Base-by-base conservation (phyloP, 2,888 invertebrate genomes). In the Chloroclystis v-ata region DNA sequence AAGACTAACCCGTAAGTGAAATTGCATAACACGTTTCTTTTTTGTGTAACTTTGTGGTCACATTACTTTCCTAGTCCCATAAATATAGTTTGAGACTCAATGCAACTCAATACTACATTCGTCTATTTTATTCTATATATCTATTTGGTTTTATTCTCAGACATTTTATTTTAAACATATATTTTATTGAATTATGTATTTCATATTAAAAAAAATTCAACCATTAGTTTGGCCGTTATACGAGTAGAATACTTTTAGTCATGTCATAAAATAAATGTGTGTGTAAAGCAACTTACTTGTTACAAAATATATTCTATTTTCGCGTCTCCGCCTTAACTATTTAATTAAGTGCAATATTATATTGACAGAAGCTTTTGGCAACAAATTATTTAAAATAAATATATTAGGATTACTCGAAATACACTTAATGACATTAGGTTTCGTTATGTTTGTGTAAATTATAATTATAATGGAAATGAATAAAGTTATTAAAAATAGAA, bases 381-480 rank as follows among this genome's bases (percentile, higher is more conserved):
- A 54, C 44, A 42, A 45, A 43, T 47, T 46, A 50, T 54, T 47
- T 42, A 38, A 35, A 41, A 41, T 42, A 35, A 20, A 16, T 35
- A 35, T 16, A 47, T 43, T 55, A 53, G 49, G 24, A 14, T 49
- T 43, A 52, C 30, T 46, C 42, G 46, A 47, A 47, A 45, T 55
- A 37, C 62, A 60, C 60, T 63, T 66, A 68, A 63, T 67, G 73
- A 75, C 71, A 67, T 63, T 78, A 80, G 75, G 64, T 78, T 78
- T 77, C 82, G 85, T 86, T 85, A 83, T 81, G 84, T 85, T 86
- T 85, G 83, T 85, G 76, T 83, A 85, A 81, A 83, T 83, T 85
- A 81, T 79, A 68, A 78, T 73, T 75, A 78, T 75, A 67, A 78
- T 70, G 64, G 79, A 69, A 76, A 80, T 75, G 70, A 81, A 81